Base-by-base conservation (phyloP, 1,140 invertebrate species). In the Anastrepha ludens region DNA sequence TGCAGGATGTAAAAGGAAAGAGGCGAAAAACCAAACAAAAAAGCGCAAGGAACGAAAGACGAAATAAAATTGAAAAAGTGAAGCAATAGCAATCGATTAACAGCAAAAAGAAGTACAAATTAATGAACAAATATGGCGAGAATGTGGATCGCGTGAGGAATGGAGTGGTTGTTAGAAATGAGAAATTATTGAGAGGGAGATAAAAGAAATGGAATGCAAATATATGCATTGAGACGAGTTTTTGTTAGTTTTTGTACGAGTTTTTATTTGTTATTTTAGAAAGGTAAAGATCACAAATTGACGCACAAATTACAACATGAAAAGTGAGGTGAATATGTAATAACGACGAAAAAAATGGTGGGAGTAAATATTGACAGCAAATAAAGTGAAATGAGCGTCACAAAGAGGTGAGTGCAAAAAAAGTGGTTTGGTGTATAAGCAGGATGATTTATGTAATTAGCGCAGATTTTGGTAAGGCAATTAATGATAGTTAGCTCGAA, bases 1-100 rank as follows among this genome's bases (percentile, higher is more conserved):
- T 96, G 94, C 94, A 92, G 88, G 9, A 81, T 81, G 47, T 13
- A 58, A 81, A 29, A 81, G 17, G 15, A 81, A 81, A 81, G 74
- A 1, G 7, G 47, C 74, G 74, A 50, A 70, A 29, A 65, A 86
- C n/a, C 47, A 15, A 87, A 81, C 39, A 55, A 87, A 81, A 41
- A 70, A 50, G n/a, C 8, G 17, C 44, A 65, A 39, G 60, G 41
- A 58, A 64, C 29, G 47, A 65, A 55, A n/a, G 8, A 81, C 17
- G n/a, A 81, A 81, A 81, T 81, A 39, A 81, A 85, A n/a, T 60
- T 2, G 44, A 60, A 39, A 85, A 88, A 58, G 44, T 3, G 74
- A 20, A 17, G 17, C n/a, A 29, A 81, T 17, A 47, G 47, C 3
- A 47, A 62, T 39, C 11, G 59, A 85, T 29, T 15, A 74, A 39